Percentiles rank a stretch among this genome's conserved stretches.
These are phyloP conservation scores for Zaprionus lachaisei DNA, from an alignment of 1,140 invertebrate species.

Conservation along the genomic window DNA sequence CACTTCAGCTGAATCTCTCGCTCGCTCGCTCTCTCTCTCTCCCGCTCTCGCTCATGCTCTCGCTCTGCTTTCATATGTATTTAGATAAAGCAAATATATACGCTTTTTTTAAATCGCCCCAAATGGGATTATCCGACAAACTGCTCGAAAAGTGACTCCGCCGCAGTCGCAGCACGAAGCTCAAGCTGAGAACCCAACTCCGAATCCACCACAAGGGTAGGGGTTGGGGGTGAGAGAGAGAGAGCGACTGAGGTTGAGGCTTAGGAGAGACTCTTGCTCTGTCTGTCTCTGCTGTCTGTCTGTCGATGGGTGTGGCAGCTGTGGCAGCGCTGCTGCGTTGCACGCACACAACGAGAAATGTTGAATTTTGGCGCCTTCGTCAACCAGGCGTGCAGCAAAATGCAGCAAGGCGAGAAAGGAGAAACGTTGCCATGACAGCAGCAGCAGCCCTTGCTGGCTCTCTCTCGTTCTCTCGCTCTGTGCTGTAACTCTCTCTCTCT, in stretches of 20 bases:
- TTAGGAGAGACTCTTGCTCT: not conserved
- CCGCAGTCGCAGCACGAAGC: not conserved
- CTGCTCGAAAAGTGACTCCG: slow-evolving; percentile 46
- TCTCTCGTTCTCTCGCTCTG: not conserved
- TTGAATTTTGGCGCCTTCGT: slow-evolving; percentile 84
- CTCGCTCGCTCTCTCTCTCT: slow-evolving; percentile 17
- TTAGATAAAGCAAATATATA: slow-evolving; percentile 9
- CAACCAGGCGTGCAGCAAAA: slow-evolving; percentile 67
- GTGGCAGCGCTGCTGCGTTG: slow-evolving; percentile 33
- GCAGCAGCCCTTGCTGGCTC: slow-evolving; percentile 4
- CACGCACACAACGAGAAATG: slow-evolving; percentile 79
- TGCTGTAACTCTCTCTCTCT: not conserved
- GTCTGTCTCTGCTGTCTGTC: not conserved
- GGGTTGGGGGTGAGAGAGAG: slow-evolving; percentile 26
- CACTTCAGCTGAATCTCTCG: slow-evolving; percentile 79
- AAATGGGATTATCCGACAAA: slow-evolving; percentile 69
- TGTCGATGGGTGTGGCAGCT: slow-evolving; percentile 12
- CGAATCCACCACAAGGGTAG: slow-evolving; percentile 34
- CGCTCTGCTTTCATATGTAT: slow-evolving; percentile 36
- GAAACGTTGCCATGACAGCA: slow-evolving; percentile 26
- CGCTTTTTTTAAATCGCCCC: slow-evolving; percentile 54
- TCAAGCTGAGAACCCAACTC: slow-evolving; percentile 31
- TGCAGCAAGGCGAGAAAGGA: not conserved
- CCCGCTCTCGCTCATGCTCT: not conserved
- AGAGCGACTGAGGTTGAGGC: not conserved